Base-by-base conservation (phyloP, 2,888 invertebrate species). In the Ernsta delagoae region DNA sequence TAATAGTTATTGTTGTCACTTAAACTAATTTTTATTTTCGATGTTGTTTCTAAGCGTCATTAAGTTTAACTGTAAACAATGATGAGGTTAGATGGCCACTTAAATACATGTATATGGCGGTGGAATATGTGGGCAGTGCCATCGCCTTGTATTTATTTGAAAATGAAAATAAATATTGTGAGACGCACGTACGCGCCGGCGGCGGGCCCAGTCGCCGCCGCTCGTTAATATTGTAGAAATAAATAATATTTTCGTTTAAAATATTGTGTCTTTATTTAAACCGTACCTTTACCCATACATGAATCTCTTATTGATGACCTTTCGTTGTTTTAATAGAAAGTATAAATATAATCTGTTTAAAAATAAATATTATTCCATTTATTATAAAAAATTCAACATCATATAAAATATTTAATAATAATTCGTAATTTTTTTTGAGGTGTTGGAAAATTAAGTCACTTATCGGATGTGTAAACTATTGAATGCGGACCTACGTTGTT, bases 211-310 rank as follows among this genome's bases (percentile, higher is more conserved):
- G 78, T 78, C 79, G 82, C 81, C 83, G 86, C 79, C 83, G 85
- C 83, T 82, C 89, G 85, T 88, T 90, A 24, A 24, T 24, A 89
- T 85, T 89, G 86, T 92, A 92, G 92, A 90, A 92, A 92, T 92
- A 92, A 92, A 92, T 90, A 90, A 92, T 92, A 92, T 92, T 92
- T 92, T 92, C 92, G 92, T 92, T 92, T 92, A 92, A 83, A 84
- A 75, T 78, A 85, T 85, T 84, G 83, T 79, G 79, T 85, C 83
- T 85, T 90, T 85, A 83, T 83, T 85, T 62, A 48, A 4, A 24
- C 53, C 16, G 7, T 53, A 53, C 8, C 3, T 9, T 53, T 24
- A 24, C 24, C 24, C 24, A 24, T 24, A 24, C 24, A 24, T 24
- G 24, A 24, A 24, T 24, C 24, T 24, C 24, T 24, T 24, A 24